Evolutionary conservation across 1,140 invertebrate genomes (phyloP).

Genomic region (Tetramorium alpestre): DNA sequence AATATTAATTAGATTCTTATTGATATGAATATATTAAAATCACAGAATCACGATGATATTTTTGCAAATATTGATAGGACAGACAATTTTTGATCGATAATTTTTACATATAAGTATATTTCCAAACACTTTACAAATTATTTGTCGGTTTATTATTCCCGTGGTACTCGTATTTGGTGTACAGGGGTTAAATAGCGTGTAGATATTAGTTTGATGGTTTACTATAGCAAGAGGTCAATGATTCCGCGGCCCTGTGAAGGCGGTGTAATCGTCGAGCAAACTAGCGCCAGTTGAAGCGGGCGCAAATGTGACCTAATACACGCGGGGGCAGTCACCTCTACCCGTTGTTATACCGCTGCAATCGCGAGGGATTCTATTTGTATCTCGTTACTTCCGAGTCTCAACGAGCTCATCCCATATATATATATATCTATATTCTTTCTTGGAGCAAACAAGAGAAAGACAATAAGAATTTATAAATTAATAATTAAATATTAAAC

Average conservation of each 20-base stretch:
- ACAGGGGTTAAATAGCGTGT: background rate
- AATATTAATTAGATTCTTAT: background rate
- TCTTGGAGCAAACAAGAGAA: background rate
- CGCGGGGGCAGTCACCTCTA: slow-evolving; percentile 76
- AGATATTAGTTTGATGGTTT: slow-evolving; percentile 6
- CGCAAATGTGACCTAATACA: slow-evolving; percentile 79
- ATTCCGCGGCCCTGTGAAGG: slow-evolving; percentile 62
- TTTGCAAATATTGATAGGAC: background rate
- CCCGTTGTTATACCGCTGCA: slow-evolving; percentile 66
- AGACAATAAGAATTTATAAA: background rate
- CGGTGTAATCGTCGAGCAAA: slow-evolving; percentile 58
- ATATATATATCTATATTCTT: background rate
- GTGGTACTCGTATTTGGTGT: background rate
- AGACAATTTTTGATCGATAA: background rate
- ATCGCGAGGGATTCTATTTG: slow-evolving; percentile 80
- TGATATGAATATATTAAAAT: background rate
- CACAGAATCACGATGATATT: background rate
- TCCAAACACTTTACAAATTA: background rate
- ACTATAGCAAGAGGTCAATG: slow-evolving; percentile 60
- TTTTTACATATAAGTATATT: background rate
- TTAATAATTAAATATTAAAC: background rate
- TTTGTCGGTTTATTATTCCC: background rate
- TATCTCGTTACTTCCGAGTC: slow-evolving; percentile 81
- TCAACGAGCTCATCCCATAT: slow-evolving; percentile 35
- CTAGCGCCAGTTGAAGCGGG: slow-evolving; percentile 47